phyloP scores from a whole-genome alignment of 2,113 vertebrate genomes.

The Nasalis larvatus region DNA sequence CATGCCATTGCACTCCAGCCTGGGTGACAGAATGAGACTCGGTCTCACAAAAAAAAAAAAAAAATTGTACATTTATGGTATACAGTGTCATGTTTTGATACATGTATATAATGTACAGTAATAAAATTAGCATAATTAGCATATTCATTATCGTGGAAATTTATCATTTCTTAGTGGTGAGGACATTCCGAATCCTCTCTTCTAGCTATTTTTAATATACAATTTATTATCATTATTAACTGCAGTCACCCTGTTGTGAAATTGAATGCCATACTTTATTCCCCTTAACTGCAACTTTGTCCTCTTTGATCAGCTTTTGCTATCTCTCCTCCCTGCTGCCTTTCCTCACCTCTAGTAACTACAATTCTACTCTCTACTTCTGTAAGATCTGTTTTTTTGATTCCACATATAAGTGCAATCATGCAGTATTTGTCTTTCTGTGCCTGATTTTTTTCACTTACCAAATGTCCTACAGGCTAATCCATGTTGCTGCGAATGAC shows the following conservation, averaged over 20 bases:
- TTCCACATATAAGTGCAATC: not conserved
- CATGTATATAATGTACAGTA: not conserved
- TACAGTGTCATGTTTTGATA: not conserved
- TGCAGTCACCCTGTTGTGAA: not conserved
- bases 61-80: not conserved
- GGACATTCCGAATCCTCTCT: not conserved
- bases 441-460: not conserved
- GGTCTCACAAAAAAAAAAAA: too few species aligned
- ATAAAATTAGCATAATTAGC: not conserved
- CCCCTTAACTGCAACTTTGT: not conserved
- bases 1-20: too few species aligned
- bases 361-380: not conserved
- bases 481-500: not conserved
- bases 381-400: not conserved
- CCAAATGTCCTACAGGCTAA: not conserved
- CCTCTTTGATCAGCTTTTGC: not conserved
- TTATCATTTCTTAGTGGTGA: not conserved
- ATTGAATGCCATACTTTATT: not conserved
- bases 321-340: not conserved
- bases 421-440: not conserved
- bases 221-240: not conserved
- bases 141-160: not conserved
- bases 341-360: not conserved
- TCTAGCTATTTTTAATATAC: not conserved
- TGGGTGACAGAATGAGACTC: too few species aligned